phyloP scores from a whole-genome alignment of 1,140 invertebrate genomes.

The Ephestia elutella region DNA sequence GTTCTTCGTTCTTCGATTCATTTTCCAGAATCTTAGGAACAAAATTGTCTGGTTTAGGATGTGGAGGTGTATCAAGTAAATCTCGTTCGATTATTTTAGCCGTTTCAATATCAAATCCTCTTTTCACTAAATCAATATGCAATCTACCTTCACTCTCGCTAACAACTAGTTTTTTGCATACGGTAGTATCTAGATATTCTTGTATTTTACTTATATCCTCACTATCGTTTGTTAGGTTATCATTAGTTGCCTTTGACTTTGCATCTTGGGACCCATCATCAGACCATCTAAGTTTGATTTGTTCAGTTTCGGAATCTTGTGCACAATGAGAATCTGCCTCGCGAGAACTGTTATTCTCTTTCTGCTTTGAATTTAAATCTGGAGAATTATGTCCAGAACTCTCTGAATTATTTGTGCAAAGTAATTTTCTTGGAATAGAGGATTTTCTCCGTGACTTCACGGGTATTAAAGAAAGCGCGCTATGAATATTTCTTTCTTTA shows the following conservation, averaged over 20 bases:
- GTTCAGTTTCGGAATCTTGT: conserved; percentile 49
- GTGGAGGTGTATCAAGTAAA: conserved; percentile 40
- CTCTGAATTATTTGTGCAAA: conserved; percentile 54
- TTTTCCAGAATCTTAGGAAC: neutral
- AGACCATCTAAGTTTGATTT: conserved; percentile 45
- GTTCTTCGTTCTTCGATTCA: conserved; percentile 10
- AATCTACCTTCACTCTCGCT: conserved; percentile 33
- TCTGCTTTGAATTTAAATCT: conserved; percentile 25
- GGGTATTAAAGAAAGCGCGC: conserved; percentile 25
- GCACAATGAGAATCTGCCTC: conserved; percentile 17
- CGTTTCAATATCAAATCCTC: conserved; percentile 61
- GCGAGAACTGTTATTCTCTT: conserved; percentile 13
- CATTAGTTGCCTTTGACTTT: conserved; percentile 28
- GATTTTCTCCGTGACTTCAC: conserved; percentile 64
- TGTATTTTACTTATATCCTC: conserved; percentile 60
- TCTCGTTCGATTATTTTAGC: conserved; percentile 65
- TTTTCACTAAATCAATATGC: conserved; percentile 53
- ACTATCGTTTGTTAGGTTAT: conserved; percentile 25
- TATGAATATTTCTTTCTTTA: conserved; percentile 34
- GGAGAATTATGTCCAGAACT: conserved; percentile 36
- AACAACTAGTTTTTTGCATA: conserved; percentile 9
- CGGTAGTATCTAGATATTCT: conserved; percentile 47
- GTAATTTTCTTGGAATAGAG: conserved; percentile 60
- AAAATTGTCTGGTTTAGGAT: conserved; percentile 17
- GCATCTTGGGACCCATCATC: conserved; percentile 54